Evolutionary conservation across 2,888 invertebrate genomes (phyloP).

Genomic region (Eupithecia subumbrata): DNA sequence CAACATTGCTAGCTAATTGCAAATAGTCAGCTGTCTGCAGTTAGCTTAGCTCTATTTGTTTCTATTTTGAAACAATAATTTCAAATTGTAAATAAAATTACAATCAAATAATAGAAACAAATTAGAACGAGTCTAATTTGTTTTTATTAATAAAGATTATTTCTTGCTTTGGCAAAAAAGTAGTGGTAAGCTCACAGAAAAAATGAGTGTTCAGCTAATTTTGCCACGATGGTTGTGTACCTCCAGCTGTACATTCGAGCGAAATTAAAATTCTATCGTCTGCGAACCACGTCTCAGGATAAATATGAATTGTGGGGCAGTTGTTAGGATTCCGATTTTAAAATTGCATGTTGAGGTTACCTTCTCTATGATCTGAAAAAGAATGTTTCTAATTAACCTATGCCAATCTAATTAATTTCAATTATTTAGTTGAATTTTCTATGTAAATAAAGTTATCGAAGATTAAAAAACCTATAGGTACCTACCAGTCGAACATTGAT

Average conservation of each 20-base stretch:
- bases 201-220: neutral
- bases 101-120: too few relatives aligned
- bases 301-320: conserved; percentile 31
- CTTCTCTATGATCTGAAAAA: neutral
- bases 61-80: too few relatives aligned
- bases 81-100: too few relatives aligned
- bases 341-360: conserved; percentile 10
- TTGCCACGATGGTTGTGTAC: neutral
- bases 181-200: neutral
- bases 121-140: too few relatives aligned
- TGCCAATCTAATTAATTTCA: too few relatives aligned
- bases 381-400: neutral
- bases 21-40: too few relatives aligned
- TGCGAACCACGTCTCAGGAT: conserved; percentile 26
- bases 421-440: too few relatives aligned
- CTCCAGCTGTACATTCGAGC: neutral
- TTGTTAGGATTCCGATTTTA: conserved; percentile 13
- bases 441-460: too few relatives aligned
- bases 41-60: too few relatives aligned
- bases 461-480: neutral
- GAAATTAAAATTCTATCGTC: conserved; percentile 40
- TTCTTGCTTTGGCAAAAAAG: neutral
- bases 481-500: neutral
- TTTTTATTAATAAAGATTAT: too few relatives aligned
- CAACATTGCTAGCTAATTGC: too few relatives aligned